Conservation (phyloP, 2,888 invertebrate species). For the Odiellus spinosus region DNA sequence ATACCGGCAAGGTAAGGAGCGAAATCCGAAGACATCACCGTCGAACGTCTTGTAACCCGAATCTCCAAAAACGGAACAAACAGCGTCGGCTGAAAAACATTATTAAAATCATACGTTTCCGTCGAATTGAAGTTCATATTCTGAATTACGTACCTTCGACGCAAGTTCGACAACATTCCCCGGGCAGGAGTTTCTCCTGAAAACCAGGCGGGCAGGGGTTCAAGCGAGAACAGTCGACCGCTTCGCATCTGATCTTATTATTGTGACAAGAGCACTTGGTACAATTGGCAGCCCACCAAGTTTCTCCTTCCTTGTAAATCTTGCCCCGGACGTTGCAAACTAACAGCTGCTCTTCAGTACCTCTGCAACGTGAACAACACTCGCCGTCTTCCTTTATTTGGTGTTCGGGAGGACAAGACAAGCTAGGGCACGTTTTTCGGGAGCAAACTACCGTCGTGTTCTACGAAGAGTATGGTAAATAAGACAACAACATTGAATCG, state of each 20-base stretch:
- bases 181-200: slow-evolving; percentile 44
- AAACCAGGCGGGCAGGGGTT: slow-evolving; percentile 53
- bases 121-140: background rate
- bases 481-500: too few relatives aligned
- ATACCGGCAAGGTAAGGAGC: slow-evolving; percentile 70
- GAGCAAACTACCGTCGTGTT: slow-evolving; percentile 65
- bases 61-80: slow-evolving; percentile 20
- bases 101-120: background rate
- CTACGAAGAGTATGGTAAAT: slow-evolving; percentile 17
- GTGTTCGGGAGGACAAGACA: slow-evolving; percentile 61
- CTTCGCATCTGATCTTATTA: slow-evolving; percentile 69
- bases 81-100: slow-evolving; percentile 10
- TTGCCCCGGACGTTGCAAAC: slow-evolving; percentile 16
- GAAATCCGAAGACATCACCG: slow-evolving; percentile 80
- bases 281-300: slow-evolving; percentile 12
- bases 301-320: slow-evolving; percentile 48
- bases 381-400: slow-evolving; percentile 29
- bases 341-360: slow-evolving; percentile 14
- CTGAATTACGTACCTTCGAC: slow-evolving; percentile 42
- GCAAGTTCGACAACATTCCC: slow-evolving; percentile 81
- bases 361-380: slow-evolving; percentile 30
- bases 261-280: slow-evolving; percentile 70
- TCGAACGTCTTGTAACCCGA: slow-evolving; percentile 88
- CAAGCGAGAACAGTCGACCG: slow-evolving; percentile 50
- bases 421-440: slow-evolving; percentile 69